Evolutionary conservation across 2,797 vertebrate genomes (phyloP), one percentile per base, ranked within the genome.

Genomic region (Euthynnus affinis): DNA sequence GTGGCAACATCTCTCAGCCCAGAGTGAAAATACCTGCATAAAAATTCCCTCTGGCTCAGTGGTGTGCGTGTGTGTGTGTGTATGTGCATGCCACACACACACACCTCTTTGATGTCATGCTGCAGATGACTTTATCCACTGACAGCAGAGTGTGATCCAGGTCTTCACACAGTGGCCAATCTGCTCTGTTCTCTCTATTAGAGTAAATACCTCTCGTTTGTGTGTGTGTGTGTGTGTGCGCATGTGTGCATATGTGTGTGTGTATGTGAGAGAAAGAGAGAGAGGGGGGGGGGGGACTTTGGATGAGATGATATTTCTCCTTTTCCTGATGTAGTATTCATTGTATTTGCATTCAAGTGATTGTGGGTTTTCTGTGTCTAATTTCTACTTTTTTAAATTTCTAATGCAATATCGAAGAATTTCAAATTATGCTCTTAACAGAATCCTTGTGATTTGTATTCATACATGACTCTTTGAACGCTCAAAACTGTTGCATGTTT

Each of bases 61-160:
- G 18, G 17, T 0, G 22, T 23, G 67, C 29, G 46, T 65, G 40
- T 63, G 59, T 46, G 49, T 27, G 32, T 37, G 27, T n/a, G 29
- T 27, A 27, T 52, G 32, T 46, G 46, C 75, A 53, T 60, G 29
- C 48, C 27, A 8, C 6, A 1, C 42, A 37, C 18, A 15, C 42
- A 20, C 52, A 23, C 20, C 23, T 52, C 29, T 37, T 75, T 78
- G 48, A 82, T 84, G 66, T 62, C 52, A 74, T 15, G 37, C 17
- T 65, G 32, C 57, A 73, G 71, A 80, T 12, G 3, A 81, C 59
- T 82, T 79, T 53, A 81, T 84, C 71, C 32, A n/a, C 65, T 58
- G 62, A 80, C 82, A 75, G 69, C 56, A 34, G 76, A 67, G 23
- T 84, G 57, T 13, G 56, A 87, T 78, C 66, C 51, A 72, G 61